phyloP scores from a whole-genome alignment of 2,888 invertebrate genomes.

The Cheilosia impressa region DNA sequence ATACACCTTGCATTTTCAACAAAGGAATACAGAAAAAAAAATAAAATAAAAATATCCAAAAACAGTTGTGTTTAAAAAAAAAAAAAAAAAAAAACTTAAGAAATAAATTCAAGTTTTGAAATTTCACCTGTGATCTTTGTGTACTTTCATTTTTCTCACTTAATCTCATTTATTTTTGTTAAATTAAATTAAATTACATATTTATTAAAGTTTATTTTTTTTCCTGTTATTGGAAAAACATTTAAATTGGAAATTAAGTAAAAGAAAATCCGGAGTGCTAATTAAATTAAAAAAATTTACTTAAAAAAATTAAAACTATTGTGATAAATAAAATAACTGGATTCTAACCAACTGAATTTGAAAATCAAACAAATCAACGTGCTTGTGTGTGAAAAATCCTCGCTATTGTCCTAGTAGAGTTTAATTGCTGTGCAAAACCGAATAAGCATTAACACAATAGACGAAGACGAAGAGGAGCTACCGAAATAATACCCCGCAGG shows the following conservation, averaged over 20 bases:
- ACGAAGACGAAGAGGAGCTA: conserved; percentile 57
- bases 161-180: conserved; percentile 46
- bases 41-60: conserved; percentile 17
- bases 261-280: conserved; percentile 51
- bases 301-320: conserved; percentile 27
- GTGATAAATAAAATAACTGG: conserved; percentile 41
- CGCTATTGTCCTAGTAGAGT: conserved; percentile 53
- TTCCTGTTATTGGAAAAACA: conserved; percentile 9
- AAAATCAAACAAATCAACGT: conserved; percentile 12
- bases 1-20: conserved; percentile 62
- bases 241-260: conserved; percentile 9
- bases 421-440: conserved; percentile 65
- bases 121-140: conserved; percentile 74
- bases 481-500: conserved; percentile 70
- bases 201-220: conserved; percentile 36
- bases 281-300: conserved; percentile 30
- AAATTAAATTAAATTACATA: conserved; percentile 44
- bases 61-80: conserved; percentile 53
- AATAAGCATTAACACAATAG: conserved; percentile 56
- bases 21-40: conserved; percentile 57
- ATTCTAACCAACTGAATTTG: conserved; percentile 15
- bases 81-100: conserved; percentile 42
- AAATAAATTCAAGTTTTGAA: conserved; percentile 33
- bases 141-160: conserved; percentile 68
- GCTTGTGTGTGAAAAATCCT: conserved; percentile 39